A percentile compares a stretch with the other conserved stretches of the same genome.
These are phyloP conservation scores for Neomonachus schauinslandi DNA, from an alignment of 2,113 vertebrate genomes.

Conservation along the genomic window DNA sequence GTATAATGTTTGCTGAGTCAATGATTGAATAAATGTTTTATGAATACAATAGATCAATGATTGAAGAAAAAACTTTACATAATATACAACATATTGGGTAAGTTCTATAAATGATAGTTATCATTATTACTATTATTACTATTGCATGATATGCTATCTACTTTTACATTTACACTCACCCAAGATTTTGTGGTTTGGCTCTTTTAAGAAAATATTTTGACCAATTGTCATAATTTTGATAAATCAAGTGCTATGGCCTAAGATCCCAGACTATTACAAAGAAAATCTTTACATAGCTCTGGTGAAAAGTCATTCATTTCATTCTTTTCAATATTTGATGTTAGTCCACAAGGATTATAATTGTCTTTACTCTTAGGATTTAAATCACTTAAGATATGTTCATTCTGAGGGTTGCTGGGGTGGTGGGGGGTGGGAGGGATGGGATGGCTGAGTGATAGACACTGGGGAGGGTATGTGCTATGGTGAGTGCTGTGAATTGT, in stretches of 20 bases:
- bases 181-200: not conserved
- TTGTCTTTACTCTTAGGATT: not conserved
- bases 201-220: constrained; percentile 16
- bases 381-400: not conserved
- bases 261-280: not conserved
- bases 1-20: not conserved
- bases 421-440: too few species aligned
- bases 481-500: too few species aligned
- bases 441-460: too few species aligned
- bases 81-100: not conserved
- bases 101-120: not conserved
- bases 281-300: not conserved
- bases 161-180: not conserved
- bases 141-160: not conserved
- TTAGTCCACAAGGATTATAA: not conserved
- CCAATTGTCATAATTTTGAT: not conserved
- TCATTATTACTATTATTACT: not conserved
- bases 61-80: not conserved
- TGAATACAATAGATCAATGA: not conserved
- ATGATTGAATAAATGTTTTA: not conserved
- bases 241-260: not conserved
- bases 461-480: too few species aligned
- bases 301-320: not conserved
- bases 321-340: not conserved
- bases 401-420: not conserved